Evolutionary conservation across 1,140 invertebrate genomes (phyloP).

Genomic region (Polypedilum vanderplanki): DNA sequence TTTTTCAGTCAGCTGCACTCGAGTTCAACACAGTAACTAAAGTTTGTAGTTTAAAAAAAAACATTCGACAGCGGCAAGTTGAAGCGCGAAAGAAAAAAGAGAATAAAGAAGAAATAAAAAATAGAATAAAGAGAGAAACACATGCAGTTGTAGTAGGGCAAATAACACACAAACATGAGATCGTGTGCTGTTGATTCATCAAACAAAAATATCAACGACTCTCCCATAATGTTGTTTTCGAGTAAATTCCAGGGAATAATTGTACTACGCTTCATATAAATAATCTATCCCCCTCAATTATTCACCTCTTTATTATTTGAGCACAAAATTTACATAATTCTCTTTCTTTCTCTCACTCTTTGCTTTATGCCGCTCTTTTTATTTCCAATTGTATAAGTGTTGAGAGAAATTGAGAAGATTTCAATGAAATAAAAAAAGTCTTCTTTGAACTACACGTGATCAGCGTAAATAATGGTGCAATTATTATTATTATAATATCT

Average conservation of each 20-base stretch:
- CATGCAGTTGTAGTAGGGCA: neutral
- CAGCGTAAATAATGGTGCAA: conserved; percentile 11
- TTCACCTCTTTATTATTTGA: no score
- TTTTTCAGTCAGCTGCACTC: neutral
- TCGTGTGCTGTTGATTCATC: neutral
- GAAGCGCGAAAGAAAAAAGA: neutral
- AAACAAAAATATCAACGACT: no score
- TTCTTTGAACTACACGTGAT: conserved; percentile 4
- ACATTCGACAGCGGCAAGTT: neutral
- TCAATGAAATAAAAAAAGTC: neutral
- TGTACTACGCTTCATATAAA: no score
- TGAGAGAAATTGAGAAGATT: neutral
- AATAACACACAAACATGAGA: neutral
- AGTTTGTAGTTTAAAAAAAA: neutral
- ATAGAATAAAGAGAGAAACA: neutral
- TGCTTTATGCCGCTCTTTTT: no score
- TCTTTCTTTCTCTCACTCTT: no score
- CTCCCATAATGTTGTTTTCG: no score
- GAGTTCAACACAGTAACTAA: conserved; percentile 4
- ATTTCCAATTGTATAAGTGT: no score
- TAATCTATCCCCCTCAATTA: no score
- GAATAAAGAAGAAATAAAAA: neutral
- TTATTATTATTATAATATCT: neutral
- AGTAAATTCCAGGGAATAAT: no score
- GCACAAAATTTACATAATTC: no score